phyloP scores from a whole-genome alignment of 1,140 invertebrate genomes.

The Drosophila virilis region DNA sequence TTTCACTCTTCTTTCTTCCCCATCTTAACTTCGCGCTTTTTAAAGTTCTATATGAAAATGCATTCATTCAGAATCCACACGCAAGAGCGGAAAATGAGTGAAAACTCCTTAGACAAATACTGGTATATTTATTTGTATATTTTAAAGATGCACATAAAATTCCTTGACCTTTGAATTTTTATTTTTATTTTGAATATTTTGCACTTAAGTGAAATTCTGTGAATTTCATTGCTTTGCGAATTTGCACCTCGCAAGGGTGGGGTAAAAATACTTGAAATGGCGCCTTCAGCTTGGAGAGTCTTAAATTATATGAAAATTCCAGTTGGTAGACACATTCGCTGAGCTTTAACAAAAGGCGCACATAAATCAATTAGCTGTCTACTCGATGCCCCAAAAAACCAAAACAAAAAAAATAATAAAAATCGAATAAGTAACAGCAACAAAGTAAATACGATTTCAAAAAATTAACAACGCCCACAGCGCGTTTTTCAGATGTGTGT shows the following conservation, averaged over 20 bases:
- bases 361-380: conserved; percentile 81
- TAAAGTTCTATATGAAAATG: too few relatives aligned
- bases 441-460: conserved; percentile 77
- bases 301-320: conserved; percentile 67
- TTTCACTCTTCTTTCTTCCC: too few relatives aligned
- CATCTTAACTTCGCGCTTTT: too few relatives aligned
- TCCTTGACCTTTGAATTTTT: not conserved
- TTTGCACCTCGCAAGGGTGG: conserved; percentile 17
- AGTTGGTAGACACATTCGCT: conserved; percentile 40
- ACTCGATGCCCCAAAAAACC: conserved; percentile 29
- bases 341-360: conserved; percentile 75
- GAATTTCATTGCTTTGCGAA: conserved; percentile 8
- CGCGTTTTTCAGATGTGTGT: conserved; percentile 45
- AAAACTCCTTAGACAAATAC: too few relatives aligned
- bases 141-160: not conserved
- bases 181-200: not conserved
- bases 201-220: not conserved
- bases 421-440: conserved; percentile 42
- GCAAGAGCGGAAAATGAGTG: too few relatives aligned
- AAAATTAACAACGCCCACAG: conserved; percentile 76
- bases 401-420: conserved; percentile 18
- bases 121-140: not conserved
- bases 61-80: too few relatives aligned
- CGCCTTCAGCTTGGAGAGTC: conserved; percentile 20
- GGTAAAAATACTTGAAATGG: conserved; percentile 39